Base-by-base conservation (phyloP, 1,140 invertebrate species). In the Meloidogyne hapla region DNA sequence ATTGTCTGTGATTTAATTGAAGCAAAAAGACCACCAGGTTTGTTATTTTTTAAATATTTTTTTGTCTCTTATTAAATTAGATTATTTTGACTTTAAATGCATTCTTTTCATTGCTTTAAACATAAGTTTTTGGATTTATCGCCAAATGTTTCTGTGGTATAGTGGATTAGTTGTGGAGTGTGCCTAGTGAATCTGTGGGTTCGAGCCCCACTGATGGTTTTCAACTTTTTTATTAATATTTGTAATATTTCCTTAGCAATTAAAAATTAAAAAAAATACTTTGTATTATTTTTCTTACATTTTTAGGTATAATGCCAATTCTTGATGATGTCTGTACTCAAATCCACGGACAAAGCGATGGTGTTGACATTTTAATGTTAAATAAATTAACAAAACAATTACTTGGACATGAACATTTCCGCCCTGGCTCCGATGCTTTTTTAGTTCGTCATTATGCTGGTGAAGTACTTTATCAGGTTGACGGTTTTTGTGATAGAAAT, bases 401-500 rank as follows among this genome's bases (percentile, higher is more conserved):
- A 2, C 88, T 89, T 6, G 87, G 83, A 18, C 90, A 92, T 83
- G 88, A 89, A 33, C 92, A 93, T 84, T 93, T 90, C 82, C 90
- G 91, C 76, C 87, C 84, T 18, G 88, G 88, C 40, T 89, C 87
- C 38, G 89, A 90, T 23, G 91, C 91, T 42, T 93, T 93, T 84
- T 85, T 90, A 9, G 90, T 93, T 65, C 90, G 90, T 76, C 92
- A 93, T 85, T 93, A 92, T 86, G 92, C 92, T 23, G 92, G 92
- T 9, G 90, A 78, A 40, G 77, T 79, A 9, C 89, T 88, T 21
- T 93, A 93, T 84, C 89, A 91, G 76, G 90, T 91, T 28, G 90
- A 91, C 28, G 91, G 91, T n/a, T 93, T 93, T 85, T 92, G 92
- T 87, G 92, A 93, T 80, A 90, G 91, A 81, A 93, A 93, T 87